These are phyloP conservation scores for Himantopus leucocephalus DNA, from an alignment of 2,113 vertebrate genomes.

Conservation along the genomic window DNA sequence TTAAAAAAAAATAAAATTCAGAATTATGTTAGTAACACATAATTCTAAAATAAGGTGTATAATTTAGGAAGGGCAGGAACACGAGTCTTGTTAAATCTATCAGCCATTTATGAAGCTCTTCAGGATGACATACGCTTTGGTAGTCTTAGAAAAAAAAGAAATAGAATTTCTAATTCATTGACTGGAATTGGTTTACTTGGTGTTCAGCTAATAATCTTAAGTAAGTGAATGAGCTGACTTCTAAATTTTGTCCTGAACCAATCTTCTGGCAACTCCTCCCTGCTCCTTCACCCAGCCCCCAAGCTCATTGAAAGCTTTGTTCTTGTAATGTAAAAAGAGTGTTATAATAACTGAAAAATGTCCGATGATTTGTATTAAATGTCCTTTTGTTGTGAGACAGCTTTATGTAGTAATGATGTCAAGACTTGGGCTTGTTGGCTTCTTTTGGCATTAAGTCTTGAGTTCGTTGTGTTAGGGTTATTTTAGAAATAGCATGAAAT, in stretches of 20 bases:
- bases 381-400: not conserved
- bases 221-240: not conserved
- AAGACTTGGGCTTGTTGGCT: not conserved
- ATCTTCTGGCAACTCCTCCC: not conserved
- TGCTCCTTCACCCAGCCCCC: accelerated
- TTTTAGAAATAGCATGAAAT: not conserved
- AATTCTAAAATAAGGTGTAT: not conserved
- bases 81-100: not conserved
- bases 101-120: not conserved
- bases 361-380: not conserved
- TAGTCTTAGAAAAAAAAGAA: not conserved
- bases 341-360: not conserved
- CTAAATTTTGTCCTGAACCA: not conserved
- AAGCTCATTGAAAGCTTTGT: not conserved
- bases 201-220: not conserved
- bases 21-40: not conserved
- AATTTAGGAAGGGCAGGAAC: not conserved
- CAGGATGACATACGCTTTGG: not conserved
- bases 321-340: not conserved
- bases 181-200: not conserved
- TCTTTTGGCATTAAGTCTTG: not conserved
- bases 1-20: not conserved
- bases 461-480: not conserved
- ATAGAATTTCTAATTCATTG: not conserved
- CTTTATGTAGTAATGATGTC: not conserved